Evolutionary conservation across 1,140 invertebrate species (phyloP).

Genomic region (Radopholus similis): DNA sequence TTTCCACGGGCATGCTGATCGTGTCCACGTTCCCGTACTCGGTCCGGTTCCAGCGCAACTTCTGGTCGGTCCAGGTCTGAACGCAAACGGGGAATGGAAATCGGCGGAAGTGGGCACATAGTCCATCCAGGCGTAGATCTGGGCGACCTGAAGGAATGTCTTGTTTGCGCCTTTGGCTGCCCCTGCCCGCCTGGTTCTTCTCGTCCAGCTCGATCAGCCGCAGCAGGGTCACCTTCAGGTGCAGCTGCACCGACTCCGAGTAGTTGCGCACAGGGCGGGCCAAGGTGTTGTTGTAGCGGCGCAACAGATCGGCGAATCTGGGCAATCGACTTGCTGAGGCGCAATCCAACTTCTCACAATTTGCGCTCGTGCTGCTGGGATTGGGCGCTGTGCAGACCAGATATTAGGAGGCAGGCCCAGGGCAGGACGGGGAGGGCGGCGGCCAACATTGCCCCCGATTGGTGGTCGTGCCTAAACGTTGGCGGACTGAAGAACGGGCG

Average conservation of each 20-base stretch:
- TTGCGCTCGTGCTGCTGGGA: not conserved
- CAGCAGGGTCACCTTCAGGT: slow-evolving; percentile 66
- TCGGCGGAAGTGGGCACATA: too few species aligned
- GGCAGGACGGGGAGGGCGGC: too few species aligned
- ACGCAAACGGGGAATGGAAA: slow-evolving; percentile 14
- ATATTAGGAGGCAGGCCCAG: too few species aligned
- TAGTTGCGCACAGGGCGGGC: slow-evolving; percentile 84
- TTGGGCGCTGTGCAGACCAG: too few species aligned
- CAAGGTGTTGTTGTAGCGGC: slow-evolving; percentile 82
- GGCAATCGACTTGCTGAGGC: not conserved
- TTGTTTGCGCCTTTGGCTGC: not conserved
- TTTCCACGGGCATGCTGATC: slow-evolving; percentile 79
- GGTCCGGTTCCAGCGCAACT: slow-evolving; percentile 89
- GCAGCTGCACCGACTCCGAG: slow-evolving; percentile 51
- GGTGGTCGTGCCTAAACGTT: too few species aligned
- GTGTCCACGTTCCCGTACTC: slow-evolving; percentile 89
- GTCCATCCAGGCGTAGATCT: slow-evolving; percentile 59
- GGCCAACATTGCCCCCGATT: too few species aligned
- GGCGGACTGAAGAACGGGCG: too few species aligned
- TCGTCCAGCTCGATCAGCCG: slow-evolving; percentile 98
- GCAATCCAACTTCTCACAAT: not conserved
- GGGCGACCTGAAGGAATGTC: slow-evolving; percentile 48
- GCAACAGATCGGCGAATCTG: slow-evolving; percentile 26
- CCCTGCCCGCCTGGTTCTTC: not conserved
- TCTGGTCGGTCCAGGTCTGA: slow-evolving; percentile 91